A percentile compares a stretch with the other conserved stretches of the same genome.
These are phyloP conservation scores for Campoplex nolae DNA, from an alignment of 2,888 invertebrate species.

Conservation along the genomic window DNA sequence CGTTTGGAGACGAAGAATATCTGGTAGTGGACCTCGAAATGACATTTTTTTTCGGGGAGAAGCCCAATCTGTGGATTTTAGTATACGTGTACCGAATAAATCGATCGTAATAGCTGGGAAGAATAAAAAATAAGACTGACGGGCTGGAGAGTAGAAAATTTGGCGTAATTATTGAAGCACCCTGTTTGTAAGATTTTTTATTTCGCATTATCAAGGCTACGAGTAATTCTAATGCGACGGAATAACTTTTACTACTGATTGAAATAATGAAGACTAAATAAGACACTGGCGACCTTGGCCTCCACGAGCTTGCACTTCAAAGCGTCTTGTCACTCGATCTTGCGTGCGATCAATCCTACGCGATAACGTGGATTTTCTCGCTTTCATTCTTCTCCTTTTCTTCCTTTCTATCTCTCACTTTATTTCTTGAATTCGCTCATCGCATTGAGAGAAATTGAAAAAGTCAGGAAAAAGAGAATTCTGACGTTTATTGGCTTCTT, in stretches of 20 bases:
- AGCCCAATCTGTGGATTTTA: background rate
- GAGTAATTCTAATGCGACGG: background rate
- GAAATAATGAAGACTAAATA: background rate
- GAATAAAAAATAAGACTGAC: background rate
- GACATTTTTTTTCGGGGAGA: background rate
- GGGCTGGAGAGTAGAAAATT: too few species aligned
- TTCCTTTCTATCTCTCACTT: background rate
- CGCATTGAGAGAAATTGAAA: constrained; percentile 35
- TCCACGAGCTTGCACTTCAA: background rate
- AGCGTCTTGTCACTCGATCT: background rate
- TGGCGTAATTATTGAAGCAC: too few species aligned
- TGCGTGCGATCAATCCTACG: background rate
- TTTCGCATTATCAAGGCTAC: background rate
- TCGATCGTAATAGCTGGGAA: background rate
- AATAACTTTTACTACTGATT: background rate
- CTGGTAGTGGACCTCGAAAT: background rate
- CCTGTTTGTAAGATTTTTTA: too few species aligned
- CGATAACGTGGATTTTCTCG: background rate
- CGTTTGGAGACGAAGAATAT: background rate
- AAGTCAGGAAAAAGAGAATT: constrained; percentile 23
- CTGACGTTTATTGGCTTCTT: constrained; percentile 58
- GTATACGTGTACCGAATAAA: background rate
- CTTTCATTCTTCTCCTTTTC: background rate
- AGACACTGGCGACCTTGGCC: background rate
- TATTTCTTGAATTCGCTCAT: background rate